Evolutionary conservation across 2,888 invertebrate species (phyloP), one percentile per base, ranked within the genome.

Genomic region (Chromoteleia sp.): DNA sequence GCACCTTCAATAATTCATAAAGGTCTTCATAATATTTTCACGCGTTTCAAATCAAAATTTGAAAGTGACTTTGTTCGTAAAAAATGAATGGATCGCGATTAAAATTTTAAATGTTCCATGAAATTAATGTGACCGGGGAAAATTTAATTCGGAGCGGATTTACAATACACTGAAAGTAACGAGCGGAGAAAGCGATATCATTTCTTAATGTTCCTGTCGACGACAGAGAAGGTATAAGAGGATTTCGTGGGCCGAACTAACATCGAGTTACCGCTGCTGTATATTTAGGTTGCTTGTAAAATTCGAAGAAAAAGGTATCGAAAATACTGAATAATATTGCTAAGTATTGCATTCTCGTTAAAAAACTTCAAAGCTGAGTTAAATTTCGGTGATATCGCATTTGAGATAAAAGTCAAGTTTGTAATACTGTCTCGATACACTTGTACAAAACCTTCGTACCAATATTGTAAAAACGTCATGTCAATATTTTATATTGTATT

Each of bases 131-230:
- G 17, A 21, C 6, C 41, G 4, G 4, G 36, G 52, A 10, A 21
- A 54, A 56, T 59, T 71, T 59, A 21, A 50, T 71, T 50, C 50
- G 14, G n/a, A 12, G 12, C 39, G 50, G 50, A 58, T 58, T 71
- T 71, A 71, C 50, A 59, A 39, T 71, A 45, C 36, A 45, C 33
- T n/a, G 48, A 45, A 58, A 70, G 36, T 48, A 71, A 59, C 21
- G 25, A 25, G 59, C 4, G 12, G 17, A 36, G 48, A 19, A 33
- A 30, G 61, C 52, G 41, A 15, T 56, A 65, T 65, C 65, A 67
- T 58, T 67, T 75, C 58, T 75, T 75, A 75, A 65, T 67, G 75
- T 75, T 75, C 67, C 67, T 67, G 75, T 67, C 58, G 65, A 39
- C 41, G 50, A 58, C 67, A 58, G 58, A 41, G 50, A 30, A 75